A percentile compares a stretch with the other conserved stretches of the same genome.
Conservation (phyloP, 2,888 invertebrate species). For the Phorcus lineatus region DNA sequence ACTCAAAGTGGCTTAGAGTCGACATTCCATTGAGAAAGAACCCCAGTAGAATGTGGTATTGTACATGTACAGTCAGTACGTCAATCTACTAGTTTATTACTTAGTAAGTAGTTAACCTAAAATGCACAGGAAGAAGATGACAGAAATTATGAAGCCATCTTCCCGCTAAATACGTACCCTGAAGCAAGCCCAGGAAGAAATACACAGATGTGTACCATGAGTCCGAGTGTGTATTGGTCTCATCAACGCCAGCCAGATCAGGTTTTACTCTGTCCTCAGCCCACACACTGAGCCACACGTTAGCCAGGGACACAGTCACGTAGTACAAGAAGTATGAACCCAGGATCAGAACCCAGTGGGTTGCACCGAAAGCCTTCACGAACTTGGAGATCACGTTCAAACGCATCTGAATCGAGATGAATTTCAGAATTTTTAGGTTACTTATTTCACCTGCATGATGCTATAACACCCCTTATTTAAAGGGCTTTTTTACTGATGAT, state of each 20-base stretch:
- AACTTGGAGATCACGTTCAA: conserved; percentile 84
- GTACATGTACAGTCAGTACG: no score
- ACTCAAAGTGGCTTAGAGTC: no score
- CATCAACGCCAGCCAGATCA: not conserved
- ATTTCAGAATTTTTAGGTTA: not conserved
- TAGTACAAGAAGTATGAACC: not conserved
- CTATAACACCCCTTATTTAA: no score
- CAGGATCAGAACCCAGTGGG: not conserved
- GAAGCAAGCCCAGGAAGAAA: conserved; percentile 70
- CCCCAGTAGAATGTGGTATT: no score
- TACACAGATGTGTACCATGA: conserved; percentile 77
- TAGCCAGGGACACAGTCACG: conserved; percentile 43
- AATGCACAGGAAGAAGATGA: no score
- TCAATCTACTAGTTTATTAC: no score
- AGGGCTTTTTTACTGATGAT: no score
- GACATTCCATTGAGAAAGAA: no score
- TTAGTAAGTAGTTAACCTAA: no score
- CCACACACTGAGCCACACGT: conserved; percentile 73
- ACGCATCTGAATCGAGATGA: conserved; percentile 80
- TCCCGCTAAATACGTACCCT: no score
- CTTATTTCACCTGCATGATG: no score
- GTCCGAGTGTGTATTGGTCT: conserved; percentile 33
- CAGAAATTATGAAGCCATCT: no score
- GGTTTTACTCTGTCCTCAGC: conserved; percentile 64
- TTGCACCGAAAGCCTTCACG: not conserved